Conservation (phyloP, 2,113 vertebrate species). For the Turdus rufiventris region DNA sequence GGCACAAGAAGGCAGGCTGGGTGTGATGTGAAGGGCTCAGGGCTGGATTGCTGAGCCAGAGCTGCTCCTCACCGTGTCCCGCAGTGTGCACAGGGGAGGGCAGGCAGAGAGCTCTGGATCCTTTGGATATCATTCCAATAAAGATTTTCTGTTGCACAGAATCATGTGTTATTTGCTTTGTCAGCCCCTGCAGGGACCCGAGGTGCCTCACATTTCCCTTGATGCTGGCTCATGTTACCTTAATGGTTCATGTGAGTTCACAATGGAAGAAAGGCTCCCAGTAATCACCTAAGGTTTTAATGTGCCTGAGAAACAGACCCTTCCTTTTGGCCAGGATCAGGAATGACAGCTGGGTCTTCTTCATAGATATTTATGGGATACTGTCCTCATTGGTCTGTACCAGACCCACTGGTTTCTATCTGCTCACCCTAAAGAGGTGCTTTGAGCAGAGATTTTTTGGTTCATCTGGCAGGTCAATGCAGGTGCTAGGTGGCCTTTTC, state of each 20-base stretch:
- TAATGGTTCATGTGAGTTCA: background rate
- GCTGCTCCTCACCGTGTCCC: rapidly evolving
- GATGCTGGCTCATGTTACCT: background rate
- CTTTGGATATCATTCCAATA: slow-evolving; percentile 47
- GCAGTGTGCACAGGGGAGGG: background rate
- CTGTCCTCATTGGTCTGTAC: background rate
- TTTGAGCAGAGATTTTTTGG: background rate
- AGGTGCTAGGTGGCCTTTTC: background rate
- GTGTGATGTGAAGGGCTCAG: background rate
- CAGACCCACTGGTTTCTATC: background rate
- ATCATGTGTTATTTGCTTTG: background rate
- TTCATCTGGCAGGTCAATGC: background rate
- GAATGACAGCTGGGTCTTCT: background rate
- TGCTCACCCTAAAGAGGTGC: background rate
- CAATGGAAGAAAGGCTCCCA: background rate
- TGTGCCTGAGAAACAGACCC: background rate
- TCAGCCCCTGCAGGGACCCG: background rate
- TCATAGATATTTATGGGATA: background rate
- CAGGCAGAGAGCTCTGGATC: background rate
- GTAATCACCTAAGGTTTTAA: background rate
- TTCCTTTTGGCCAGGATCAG: background rate
- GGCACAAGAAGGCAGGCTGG: background rate
- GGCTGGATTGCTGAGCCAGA: background rate
- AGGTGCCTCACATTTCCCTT: background rate
- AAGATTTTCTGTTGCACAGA: slow-evolving; percentile 58